Conservation (phyloP, 2,113 vertebrate genomes). For the Nesogale talazaci region DNA sequence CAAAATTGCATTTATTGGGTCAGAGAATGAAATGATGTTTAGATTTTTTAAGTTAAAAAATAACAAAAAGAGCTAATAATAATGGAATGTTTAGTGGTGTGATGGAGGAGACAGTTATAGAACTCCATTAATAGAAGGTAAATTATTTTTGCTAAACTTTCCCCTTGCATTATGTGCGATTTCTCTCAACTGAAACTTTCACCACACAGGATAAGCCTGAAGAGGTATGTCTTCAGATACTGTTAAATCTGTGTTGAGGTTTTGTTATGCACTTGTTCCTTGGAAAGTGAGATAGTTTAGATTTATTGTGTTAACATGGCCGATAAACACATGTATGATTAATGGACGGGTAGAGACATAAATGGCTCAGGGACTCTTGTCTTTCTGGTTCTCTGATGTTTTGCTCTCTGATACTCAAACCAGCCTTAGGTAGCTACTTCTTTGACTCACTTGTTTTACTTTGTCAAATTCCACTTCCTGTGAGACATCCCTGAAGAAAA, state of each 20-base stretch:
- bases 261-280: background rate
- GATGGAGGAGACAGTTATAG: constrained; percentile 33
- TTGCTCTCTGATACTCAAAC: no score
- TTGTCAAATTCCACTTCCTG: no score
- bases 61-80: constrained; percentile 57
- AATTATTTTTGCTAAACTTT: constrained; percentile 68
- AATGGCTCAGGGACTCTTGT: no score
- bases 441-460: no score
- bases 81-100: constrained; percentile 66
- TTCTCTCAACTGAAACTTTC: constrained; percentile 21
- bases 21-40: constrained; percentile 64
- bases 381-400: no score
- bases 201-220: background rate
- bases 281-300: background rate
- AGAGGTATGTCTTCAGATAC: constrained; percentile 7
- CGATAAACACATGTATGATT: no score
- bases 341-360: no score
- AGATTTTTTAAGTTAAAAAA: no score
- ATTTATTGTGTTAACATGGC: no score
- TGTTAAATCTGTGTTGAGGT: constrained; percentile 1
- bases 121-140: constrained; percentile 56
- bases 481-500: no score
- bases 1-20: constrained; percentile 61
- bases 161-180: constrained; percentile 44
- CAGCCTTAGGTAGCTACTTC: no score